Conservation (phyloP, 2,797 vertebrate species). For the Merluccius polli region DNA sequence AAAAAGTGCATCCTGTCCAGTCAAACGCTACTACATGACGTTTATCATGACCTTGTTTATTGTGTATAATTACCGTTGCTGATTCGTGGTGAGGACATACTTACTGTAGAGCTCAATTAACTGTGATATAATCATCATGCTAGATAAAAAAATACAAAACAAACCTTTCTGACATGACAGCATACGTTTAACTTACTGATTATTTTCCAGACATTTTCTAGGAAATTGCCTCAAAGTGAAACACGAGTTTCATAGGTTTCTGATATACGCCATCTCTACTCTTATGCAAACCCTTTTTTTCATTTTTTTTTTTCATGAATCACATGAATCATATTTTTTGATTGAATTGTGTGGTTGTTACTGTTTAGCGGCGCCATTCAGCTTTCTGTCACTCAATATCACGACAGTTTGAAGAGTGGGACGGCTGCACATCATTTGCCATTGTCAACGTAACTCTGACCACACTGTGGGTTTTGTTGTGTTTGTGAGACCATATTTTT, state of each 20-base stretch:
- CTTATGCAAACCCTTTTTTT: too few relatives aligned
- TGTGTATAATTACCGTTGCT: too few relatives aligned
- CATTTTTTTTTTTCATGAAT: neutral
- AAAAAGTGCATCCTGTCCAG: too few relatives aligned
- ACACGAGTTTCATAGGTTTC: neutral
- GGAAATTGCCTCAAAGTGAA: neutral
- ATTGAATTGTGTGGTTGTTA: too few relatives aligned
- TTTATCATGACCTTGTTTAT: too few relatives aligned
- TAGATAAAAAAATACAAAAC: neutral
- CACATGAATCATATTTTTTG: neutral
- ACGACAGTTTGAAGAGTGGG: neutral
- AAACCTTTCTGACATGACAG: neutral
- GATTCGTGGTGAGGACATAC: neutral
- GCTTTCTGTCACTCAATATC: neutral
- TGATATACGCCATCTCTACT: neutral
- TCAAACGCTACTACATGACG: too few relatives aligned
- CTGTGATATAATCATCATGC: neutral
- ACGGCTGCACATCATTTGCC: neutral
- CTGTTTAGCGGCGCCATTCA: neutral
- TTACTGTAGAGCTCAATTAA: neutral
- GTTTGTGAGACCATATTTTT: too few relatives aligned
- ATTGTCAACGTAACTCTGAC: neutral
- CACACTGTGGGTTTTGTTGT: neutral
- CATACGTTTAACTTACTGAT: neutral
- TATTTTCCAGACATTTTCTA: neutral